A percentile compares a stretch with the other conserved stretches of the same genome.
Evolutionary conservation across 92 coral and sea anemone species (phyloP).

Genomic region (Palythoa grandiflora): DNA sequence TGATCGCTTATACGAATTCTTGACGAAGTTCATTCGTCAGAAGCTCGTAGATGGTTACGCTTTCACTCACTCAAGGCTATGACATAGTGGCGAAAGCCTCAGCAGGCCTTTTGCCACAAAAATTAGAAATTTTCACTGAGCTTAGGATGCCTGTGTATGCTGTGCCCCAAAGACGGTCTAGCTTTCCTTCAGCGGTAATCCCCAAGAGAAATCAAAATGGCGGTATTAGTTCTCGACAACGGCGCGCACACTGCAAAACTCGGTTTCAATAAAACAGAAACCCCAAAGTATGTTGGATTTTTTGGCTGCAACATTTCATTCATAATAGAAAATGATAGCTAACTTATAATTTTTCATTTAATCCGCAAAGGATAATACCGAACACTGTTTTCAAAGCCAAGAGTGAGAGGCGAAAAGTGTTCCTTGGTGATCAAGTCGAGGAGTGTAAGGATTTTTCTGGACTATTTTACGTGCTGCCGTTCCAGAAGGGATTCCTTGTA

Average conservation of each 20-base stretch:
- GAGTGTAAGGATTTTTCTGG: constrained; percentile 98
- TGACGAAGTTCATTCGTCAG: too few relatives aligned
- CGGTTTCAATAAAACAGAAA: constrained; percentile 73
- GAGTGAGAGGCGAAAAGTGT: constrained; percentile 91
- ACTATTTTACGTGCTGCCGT: constrained; percentile 90
- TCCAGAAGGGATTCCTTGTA: constrained; percentile 91
- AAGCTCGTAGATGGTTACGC: too few relatives aligned
- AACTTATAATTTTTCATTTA: neutral
- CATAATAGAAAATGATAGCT: neutral
- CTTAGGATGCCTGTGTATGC: too few relatives aligned
- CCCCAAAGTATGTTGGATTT: constrained; percentile 73
- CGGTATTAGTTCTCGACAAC: constrained; percentile 89
- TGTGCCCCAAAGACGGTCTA: neutral
- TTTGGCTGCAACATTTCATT: neutral
- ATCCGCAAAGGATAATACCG: constrained; percentile 75
- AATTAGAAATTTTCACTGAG: too few relatives aligned
- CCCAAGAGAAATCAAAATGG: constrained; percentile 78
- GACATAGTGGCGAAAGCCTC: too few relatives aligned
- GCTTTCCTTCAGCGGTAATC: constrained; percentile 22
- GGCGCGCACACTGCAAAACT: constrained; percentile 87
- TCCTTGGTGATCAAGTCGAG: constrained; percentile 94
- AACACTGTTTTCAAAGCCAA: constrained; percentile 94
- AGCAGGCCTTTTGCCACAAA: too few relatives aligned
- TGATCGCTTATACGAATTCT: too few relatives aligned
- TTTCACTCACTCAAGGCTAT: too few relatives aligned